Evolutionary conservation across 2,888 invertebrate species (phyloP).

Genomic region (Drosophila neonasuta): DNA sequence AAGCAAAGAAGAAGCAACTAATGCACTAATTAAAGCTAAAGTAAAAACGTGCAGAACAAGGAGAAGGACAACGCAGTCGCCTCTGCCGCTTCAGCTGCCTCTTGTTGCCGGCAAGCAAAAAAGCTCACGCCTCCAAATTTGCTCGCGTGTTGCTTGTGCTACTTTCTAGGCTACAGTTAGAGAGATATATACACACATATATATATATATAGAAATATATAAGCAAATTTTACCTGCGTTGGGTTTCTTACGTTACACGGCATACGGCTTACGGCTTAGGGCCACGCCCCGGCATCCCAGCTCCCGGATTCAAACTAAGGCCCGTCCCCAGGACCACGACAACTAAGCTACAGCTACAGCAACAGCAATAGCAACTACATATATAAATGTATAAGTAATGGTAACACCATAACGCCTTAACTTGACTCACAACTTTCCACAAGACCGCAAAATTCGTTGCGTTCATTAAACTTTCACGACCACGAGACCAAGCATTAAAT

Average conservation of each 20-base stretch:
- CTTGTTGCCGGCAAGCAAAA: conserved; percentile 12
- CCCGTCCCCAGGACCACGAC: conserved; percentile 39
- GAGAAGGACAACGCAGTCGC: conserved; percentile 28
- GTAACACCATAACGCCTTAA: conserved; percentile 72
- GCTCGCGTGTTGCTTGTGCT: conserved; percentile 59
- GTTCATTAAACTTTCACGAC: conserved; percentile 70
- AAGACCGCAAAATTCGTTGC: conserved; percentile 60
- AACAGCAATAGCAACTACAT: conserved; percentile 19
- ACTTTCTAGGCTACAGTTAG: conserved; percentile 41
- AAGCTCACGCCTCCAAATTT: conserved; percentile 14
- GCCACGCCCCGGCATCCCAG: conserved; percentile 30
- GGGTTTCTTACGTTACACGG: conserved; percentile 64
- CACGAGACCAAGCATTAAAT: conserved; percentile 59
- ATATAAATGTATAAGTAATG: conserved; percentile 47
- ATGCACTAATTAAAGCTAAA: conserved; percentile 60
- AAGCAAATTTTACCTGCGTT: conserved; percentile 51
- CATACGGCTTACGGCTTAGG: conserved; percentile 44
- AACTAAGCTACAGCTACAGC: conserved; percentile 10
- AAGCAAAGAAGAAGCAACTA: conserved; percentile 22
- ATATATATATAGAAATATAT: conserved; percentile 30
- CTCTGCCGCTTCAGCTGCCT: conserved; percentile 10
- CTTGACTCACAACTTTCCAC: conserved; percentile 67
- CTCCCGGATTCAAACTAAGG: conserved; percentile 20
- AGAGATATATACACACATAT: conserved; percentile 36
- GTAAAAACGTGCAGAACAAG: conserved; percentile 25